Base-by-base conservation (phyloP, 1,140 invertebrate genomes). In the Cheumatopsyche charites region DNA sequence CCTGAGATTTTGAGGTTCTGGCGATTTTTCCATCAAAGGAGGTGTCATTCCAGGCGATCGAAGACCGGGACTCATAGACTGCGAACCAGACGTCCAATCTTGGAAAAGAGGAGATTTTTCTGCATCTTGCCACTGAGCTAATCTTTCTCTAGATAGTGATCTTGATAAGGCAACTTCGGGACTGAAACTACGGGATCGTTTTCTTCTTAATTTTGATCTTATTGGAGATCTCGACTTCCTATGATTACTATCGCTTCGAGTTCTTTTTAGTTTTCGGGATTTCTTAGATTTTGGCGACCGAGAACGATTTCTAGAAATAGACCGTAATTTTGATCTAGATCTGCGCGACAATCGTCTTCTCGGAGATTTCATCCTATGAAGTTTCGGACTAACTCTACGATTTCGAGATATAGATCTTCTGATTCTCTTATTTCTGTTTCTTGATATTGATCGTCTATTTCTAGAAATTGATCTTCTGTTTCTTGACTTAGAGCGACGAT, bases 241-340 rank as follows among this genome's bases (percentile, higher is more conserved):
- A 68, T 71, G 68, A 66, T 67, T 72, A 62, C 73, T 72, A 45
- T 75, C 77, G 71, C 78, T 82, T 69, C 62, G 73, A 15, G 78
- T 79, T 66, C 75, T 49, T 76, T 79, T 72, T 72, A 69, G 26
- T 71, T 75, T 69, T 55, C 79, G 76, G 66, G 77, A 72, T 73
- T 78, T 75, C 73, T 80, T 80, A 2, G 76, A 77, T 62, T 77
- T 79, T 73, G 49, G 80, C 1, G 82, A 81, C 6, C 80, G 77
- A 2, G 82, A 81, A 5, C 84, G 80, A n/a, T 81, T 80, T 42
- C 81, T 81, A 0, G 86, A 86, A n/a, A 81, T 76, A 4, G 85
- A 87, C 47, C 83, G 79, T 0, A 85, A 85, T 78, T 82, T 81
- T 1, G 85, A 85, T 0, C 82, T 80, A 0, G 84, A 83, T 81